Evolutionary conservation across 2,113 vertebrate species (phyloP), one percentile per base, ranked within the genome.

Genomic region (Eupsittula cactorum): DNA sequence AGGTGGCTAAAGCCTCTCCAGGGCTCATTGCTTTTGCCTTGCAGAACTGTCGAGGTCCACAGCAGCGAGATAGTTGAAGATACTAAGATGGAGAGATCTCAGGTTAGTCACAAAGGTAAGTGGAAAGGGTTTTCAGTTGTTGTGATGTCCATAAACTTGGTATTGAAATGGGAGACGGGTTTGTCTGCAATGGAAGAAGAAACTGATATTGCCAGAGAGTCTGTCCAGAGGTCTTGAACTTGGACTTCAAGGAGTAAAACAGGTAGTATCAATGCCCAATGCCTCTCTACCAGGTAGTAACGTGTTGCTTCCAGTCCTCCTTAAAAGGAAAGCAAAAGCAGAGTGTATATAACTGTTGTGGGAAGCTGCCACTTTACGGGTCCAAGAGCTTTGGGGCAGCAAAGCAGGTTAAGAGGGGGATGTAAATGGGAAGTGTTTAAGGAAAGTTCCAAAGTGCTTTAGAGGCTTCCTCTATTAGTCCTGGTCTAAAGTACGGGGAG

Each of bases 21-120:
- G 27, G 35, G 2, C 21, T 60, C 16, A 93, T 63, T 62, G 68
- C 57, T 46, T 50, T 62, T 92, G 83, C 53, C 63, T 94, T 92
- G 88, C 95, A 97, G 97, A 59, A 9, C 39, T 47, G 64, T 23
- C 46, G 88, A 92, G 77, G 55, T 81, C 52, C 52, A 25, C 5
- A 14, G 6, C 55, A 14, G 3, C 0, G 7, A 74, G 76, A 6
- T 57, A 44, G 33, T 7, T 27, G 53, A 74, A 76, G 74, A 62
- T 13, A 14, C 20, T 1, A 41, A 89, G 33, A 42, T 33, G 13
- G 41, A 79, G 6, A n/a, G 3, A 19, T 9, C 12, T 52, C 64
- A 55, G 76, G 39, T 4, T 8, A 8, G 15, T 23, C 42, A 19
- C 68, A 83, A 81, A 95, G 95, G 97, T 97, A 77, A 67, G 87